These are phyloP conservation scores for Conus ventricosus DNA, from an alignment of 1,140 invertebrate species.

Conservation along the genomic window DNA sequence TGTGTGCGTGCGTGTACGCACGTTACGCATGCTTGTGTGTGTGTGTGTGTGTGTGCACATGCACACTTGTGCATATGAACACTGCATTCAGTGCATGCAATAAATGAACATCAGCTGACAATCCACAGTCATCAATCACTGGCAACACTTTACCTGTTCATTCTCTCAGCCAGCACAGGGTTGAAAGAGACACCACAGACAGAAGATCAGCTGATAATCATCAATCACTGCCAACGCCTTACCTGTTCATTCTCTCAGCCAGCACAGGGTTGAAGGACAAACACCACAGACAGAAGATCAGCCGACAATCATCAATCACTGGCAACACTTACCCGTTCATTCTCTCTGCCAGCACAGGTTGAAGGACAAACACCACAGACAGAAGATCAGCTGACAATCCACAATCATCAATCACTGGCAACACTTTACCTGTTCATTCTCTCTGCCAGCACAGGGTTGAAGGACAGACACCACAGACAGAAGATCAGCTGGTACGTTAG, in stretches of 20 bases:
- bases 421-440: constrained; percentile 92
- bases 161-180: too few relatives aligned
- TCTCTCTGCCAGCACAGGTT: not conserved
- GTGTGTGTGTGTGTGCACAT: too few relatives aligned
- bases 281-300: not conserved
- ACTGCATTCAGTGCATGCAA: too few relatives aligned
- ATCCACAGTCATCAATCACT: too few relatives aligned
- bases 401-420: not conserved
- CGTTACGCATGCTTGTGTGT: too few relatives aligned
- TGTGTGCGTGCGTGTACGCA: too few relatives aligned
- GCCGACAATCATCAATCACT: too few relatives aligned
- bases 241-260: not conserved
- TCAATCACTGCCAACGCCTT: not conserved
- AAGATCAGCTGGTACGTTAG: constrained; percentile 99
- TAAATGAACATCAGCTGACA: too few relatives aligned
- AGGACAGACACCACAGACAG: constrained; percentile 98
- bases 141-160: too few relatives aligned
- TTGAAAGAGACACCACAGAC: too few relatives aligned
- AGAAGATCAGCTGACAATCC: not conserved
- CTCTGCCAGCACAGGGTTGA: constrained; percentile 93
- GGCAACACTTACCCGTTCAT: not conserved
- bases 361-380: too few relatives aligned
- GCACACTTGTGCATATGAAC: too few relatives aligned
- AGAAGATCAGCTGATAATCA: not conserved
- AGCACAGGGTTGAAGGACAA: not conserved